Conservation (phyloP, 2,113 vertebrate genomes). For the Beaufortia kweichowensis region DNA sequence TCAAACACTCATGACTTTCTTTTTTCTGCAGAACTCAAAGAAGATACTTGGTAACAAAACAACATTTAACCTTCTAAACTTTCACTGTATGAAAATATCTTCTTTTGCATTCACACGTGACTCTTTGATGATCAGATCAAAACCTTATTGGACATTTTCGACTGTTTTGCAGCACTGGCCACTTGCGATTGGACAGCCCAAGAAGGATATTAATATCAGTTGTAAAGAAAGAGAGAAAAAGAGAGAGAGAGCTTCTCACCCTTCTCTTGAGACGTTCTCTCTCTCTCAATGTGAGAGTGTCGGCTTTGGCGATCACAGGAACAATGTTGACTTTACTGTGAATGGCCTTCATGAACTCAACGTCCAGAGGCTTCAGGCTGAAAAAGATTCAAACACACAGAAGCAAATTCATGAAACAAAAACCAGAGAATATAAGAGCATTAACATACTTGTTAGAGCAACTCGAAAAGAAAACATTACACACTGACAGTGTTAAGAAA, state of each 20-base stretch:
- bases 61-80: too few relatives aligned
- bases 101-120: background rate
- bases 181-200: background rate
- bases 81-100: too few relatives aligned
- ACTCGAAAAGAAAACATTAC: background rate
- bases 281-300: constrained; percentile 84
- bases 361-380: constrained; percentile 86
- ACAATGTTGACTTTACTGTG: constrained; percentile 92
- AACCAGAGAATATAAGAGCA: background rate
- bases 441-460: background rate
- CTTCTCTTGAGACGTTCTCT: constrained; percentile 87
- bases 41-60: too few relatives aligned
- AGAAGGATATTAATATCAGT: background rate
- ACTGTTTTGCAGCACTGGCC: too few relatives aligned
- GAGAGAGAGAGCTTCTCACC: constrained; percentile 61
- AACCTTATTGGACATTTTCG: too few relatives aligned
- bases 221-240: background rate
- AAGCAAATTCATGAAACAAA: background rate
- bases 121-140: too few relatives aligned
- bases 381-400: background rate
- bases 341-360: constrained; percentile 91
- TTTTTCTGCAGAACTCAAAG: too few relatives aligned
- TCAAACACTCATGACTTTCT: too few relatives aligned
- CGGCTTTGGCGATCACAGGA: constrained; percentile 88
- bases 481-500: too few relatives aligned